Conservation (phyloP, 2,888 invertebrate species). For the Lycia hirtaria region DNA sequence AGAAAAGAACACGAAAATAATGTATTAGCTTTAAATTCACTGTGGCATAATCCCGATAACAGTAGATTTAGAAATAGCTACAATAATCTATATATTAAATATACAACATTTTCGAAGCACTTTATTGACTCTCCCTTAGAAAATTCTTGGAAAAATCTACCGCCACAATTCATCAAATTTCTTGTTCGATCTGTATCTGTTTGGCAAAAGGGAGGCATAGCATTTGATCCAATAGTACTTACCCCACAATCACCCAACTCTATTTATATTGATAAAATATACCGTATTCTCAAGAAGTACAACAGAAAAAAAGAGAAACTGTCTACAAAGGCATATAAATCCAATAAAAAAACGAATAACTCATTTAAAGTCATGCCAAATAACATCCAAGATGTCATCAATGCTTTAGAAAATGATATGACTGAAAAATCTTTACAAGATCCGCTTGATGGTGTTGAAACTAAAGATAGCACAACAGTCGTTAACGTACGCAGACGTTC, state of each 20-base stretch:
- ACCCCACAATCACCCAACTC: conserved; percentile 58
- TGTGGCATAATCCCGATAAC: conserved; percentile 52
- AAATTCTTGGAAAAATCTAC: conserved; percentile 63
- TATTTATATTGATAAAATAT: conserved; percentile 62
- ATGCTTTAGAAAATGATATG: conserved; percentile 60
- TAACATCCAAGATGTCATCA: conserved; percentile 76
- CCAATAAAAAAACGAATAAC: conserved; percentile 52
- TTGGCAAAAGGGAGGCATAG: conserved; percentile 77
- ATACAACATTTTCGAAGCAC: conserved; percentile 58
- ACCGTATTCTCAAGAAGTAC: conserved; percentile 57
- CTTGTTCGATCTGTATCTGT: conserved; percentile 66
- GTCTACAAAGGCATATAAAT: conserved; percentile 41
- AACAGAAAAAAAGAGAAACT: conserved; percentile 34
- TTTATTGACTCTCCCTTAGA: conserved; percentile 68
- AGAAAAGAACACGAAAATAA: conserved; percentile 65
- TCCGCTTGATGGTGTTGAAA: conserved; percentile 63
- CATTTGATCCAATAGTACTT: conserved; percentile 68
- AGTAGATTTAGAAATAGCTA: conserved; percentile 37
- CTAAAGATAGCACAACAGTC: conserved; percentile 35
- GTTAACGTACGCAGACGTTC: conserved; percentile 27
- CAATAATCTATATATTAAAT: conserved; percentile 56
- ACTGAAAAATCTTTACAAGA: conserved; percentile 46
- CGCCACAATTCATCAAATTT: conserved; percentile 63
- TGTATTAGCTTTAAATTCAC: conserved; percentile 63
- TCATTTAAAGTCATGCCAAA: conserved; percentile 7